These are phyloP conservation scores for Cosmia trapezina DNA, from an alignment of 2,888 invertebrate species.

Conservation along the genomic window DNA sequence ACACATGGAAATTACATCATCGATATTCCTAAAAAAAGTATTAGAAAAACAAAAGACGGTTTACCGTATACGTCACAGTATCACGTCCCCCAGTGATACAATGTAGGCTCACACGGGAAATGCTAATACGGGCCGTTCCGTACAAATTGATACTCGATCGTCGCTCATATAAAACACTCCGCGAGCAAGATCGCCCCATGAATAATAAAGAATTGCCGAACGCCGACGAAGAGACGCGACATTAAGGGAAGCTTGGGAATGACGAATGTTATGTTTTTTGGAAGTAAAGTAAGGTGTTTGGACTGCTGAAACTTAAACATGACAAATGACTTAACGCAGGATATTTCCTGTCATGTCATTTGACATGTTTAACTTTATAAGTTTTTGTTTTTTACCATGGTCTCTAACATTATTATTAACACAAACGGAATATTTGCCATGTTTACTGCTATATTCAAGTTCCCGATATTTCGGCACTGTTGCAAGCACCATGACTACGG, in stretches of 20 bases:
- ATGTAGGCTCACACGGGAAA: constrained; percentile 85
- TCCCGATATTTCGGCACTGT: no score
- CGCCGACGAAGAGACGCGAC: constrained; percentile 77
- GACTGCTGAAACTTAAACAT: no score
- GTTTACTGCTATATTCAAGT: no score
- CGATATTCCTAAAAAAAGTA: not conserved
- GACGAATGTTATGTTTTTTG: constrained; percentile 58
- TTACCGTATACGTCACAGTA: constrained; percentile 10
- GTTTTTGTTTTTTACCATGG: no score
- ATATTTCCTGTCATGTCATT: no score
- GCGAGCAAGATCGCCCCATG: constrained; percentile 88
- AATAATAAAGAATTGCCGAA: constrained; percentile 89
- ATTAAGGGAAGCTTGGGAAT: constrained; percentile 61
- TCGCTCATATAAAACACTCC: constrained; percentile 91
- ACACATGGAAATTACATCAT: not conserved
- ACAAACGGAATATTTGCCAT: no score
- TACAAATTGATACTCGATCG: constrained; percentile 91
- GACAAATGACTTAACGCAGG: no score
- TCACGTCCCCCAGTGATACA: constrained; percentile 75
- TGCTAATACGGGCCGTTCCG: constrained; percentile 87
- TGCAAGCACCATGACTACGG: no score
- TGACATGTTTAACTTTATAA: no score
- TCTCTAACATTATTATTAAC: no score
- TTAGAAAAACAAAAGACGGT: constrained; percentile 36
- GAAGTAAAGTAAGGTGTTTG: not conserved